Base-by-base conservation (phyloP, 2,888 invertebrate genomes). In the Entomobrya proxima region DNA sequence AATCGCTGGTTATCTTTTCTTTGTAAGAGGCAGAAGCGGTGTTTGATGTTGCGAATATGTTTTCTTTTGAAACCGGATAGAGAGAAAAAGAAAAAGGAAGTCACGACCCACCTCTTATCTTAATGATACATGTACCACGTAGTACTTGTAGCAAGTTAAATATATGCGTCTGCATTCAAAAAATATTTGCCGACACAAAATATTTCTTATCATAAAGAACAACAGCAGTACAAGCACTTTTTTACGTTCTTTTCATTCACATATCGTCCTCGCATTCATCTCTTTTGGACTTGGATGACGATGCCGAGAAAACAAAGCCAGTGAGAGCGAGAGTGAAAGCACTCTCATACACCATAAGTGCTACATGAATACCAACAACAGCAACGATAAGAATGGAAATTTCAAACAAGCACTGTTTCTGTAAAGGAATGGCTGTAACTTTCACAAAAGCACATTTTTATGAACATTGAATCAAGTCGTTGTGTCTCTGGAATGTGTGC, bases 71-170 rank as follows among this genome's bases (percentile, higher is more conserved):
- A 64, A 74, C 32, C 30, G 74, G 74, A 74, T 44, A 50, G 15
- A 30, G 47, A 44, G 30, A n/a, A 13, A 35, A 32, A 32, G 40
- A 21, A 27, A 37, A 76, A 58, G 15, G 2, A 40, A 76, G 76
- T 76, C 76, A 76, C 76, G 58, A 58, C 40, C 58, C 50, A 30
- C 37, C 76, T 47, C 58, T 76, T 76, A 76, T 76, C 76, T 76
- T 76, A 76, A 76, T 76, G 76, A 76, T 76, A 76, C 55, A 35
- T 40, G 9, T 35, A 21, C 75, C 32, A 52, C 40, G 58, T 58
- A 24, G 6, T 30, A 30, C 32, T n/a, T n/a, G n/a, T n/a, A n/a
- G n/a, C n/a, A n/a, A n/a, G n/a, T n/a, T n/a, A n/a, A n/a, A n/a
- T n/a, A n/a, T n/a, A 18, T 11, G 35, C 15, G 15, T 32, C 35